Evolutionary conservation across 2,113 vertebrate species (phyloP).

Genomic region (Oophaga pumilio): DNA sequence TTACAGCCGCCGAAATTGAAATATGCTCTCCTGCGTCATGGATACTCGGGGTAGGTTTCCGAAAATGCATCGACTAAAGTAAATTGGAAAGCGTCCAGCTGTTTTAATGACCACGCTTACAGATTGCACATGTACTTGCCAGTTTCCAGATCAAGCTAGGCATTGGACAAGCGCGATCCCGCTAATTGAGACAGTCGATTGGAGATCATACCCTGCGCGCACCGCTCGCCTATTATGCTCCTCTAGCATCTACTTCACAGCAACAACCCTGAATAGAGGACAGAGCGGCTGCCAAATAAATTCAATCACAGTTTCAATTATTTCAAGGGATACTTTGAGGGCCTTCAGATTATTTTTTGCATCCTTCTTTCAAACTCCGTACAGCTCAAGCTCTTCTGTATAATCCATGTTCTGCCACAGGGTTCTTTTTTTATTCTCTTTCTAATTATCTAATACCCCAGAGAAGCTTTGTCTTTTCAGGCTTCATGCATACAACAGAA

Average conservation of each 20-base stretch:
- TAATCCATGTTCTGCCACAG: neutral
- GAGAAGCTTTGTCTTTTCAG: neutral
- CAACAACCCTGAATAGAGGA: neutral
- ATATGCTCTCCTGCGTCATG: too few species aligned
- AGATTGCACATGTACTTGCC: too few species aligned
- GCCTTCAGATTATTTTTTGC: neutral
- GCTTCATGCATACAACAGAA: too few species aligned
- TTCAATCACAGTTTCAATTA: neutral
- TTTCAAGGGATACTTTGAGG: neutral
- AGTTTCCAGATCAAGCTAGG: neutral
- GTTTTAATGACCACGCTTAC: too few species aligned
- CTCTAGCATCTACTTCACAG: neutral
- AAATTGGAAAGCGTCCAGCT: neutral
- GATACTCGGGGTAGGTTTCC: neutral
- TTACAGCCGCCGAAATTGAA: too few species aligned
- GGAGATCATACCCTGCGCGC: neutral
- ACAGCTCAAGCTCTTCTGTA: neutral
- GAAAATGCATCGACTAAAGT: neutral
- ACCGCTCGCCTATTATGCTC: neutral
- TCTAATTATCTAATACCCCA: neutral
- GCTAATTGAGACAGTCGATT: neutral
- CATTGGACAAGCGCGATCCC: neutral
- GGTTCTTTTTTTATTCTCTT: neutral
- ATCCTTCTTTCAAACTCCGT: neutral
- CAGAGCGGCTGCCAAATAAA: neutral